These are phyloP conservation scores for Diadumene lineata DNA, from an alignment of 92 coral and sea anemone genomes.

Conservation along the genomic window DNA sequence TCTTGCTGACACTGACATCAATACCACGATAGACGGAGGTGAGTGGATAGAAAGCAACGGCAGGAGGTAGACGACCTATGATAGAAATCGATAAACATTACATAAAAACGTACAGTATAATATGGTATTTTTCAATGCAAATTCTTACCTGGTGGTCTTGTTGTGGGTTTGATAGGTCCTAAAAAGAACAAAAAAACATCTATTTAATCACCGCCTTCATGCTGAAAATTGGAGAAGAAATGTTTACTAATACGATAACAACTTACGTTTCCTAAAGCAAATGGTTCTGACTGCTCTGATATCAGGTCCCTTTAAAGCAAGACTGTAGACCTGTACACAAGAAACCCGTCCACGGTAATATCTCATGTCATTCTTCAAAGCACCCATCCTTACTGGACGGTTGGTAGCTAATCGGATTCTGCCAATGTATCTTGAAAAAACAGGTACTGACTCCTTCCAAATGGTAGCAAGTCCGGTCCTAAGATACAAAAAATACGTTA, in stretches of 20 bases:
- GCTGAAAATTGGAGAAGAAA: not conserved
- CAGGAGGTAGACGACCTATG: constrained; percentile 61
- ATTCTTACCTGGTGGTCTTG: constrained; percentile 52
- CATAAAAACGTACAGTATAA: too few species aligned
- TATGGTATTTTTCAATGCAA: not conserved
- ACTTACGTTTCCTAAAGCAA: constrained; percentile 71
- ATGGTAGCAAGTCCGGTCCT: constrained; percentile 58
- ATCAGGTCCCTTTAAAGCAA: constrained; percentile 57
- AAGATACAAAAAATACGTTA: too few species aligned
- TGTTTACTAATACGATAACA: not conserved
- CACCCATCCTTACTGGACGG: constrained; percentile 70
- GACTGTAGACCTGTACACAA: constrained; percentile 68
- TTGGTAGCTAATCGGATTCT: constrained; percentile 69
- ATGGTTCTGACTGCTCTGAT: constrained; percentile 51
- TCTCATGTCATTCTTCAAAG: constrained; percentile 64
- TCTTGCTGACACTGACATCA: constrained; percentile 58
- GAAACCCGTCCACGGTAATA: constrained; percentile 71
- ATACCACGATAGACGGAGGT: constrained; percentile 50
- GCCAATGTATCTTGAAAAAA: constrained; percentile 47
- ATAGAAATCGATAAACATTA: too few species aligned
- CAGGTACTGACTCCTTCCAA: constrained; percentile 58
- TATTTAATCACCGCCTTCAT: not conserved
- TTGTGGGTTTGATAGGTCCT: constrained; percentile 43
- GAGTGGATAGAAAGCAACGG: constrained; percentile 77
- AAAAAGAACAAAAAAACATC: not conserved